These are phyloP conservation scores for Talpa occidentalis DNA, from an alignment of 2,113 vertebrate species.

Conservation along the genomic window DNA sequence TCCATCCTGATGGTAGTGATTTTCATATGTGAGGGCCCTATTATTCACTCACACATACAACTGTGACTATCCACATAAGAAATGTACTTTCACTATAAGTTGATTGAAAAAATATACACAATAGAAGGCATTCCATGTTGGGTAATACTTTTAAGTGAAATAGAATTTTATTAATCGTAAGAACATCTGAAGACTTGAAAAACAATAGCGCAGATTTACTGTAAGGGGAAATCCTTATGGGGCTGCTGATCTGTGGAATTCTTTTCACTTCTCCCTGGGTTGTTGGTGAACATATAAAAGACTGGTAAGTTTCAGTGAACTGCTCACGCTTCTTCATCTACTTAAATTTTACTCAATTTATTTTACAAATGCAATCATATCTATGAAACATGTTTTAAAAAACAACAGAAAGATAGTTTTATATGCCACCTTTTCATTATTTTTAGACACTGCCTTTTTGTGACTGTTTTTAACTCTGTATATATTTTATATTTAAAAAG, in stretches of 20 bases:
- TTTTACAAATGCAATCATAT: background rate
- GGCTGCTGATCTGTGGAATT: background rate
- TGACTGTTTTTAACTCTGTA: background rate
- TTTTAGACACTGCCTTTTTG: background rate
- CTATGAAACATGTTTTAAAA: background rate
- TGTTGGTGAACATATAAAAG: background rate
- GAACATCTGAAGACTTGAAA: background rate
- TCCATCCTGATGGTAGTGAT: background rate
- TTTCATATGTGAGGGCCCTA: background rate
- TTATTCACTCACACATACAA: background rate
- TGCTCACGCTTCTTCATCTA: background rate
- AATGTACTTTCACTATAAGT: background rate
- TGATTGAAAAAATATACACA: background rate
- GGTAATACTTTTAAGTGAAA: background rate
- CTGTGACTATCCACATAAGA: background rate
- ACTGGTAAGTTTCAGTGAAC: background rate
- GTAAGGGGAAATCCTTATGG: background rate
- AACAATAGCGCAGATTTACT: background rate
- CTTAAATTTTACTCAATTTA: slow-evolving; percentile 2
- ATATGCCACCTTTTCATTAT: background rate
- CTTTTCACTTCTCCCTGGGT: background rate
- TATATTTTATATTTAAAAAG: background rate
- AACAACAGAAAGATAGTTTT: background rate
- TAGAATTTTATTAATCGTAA: slow-evolving; percentile 5
- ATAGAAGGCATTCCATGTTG: background rate